phyloP scores from a whole-genome alignment of 1,140 invertebrate species.

The Drosophila orena region DNA sequence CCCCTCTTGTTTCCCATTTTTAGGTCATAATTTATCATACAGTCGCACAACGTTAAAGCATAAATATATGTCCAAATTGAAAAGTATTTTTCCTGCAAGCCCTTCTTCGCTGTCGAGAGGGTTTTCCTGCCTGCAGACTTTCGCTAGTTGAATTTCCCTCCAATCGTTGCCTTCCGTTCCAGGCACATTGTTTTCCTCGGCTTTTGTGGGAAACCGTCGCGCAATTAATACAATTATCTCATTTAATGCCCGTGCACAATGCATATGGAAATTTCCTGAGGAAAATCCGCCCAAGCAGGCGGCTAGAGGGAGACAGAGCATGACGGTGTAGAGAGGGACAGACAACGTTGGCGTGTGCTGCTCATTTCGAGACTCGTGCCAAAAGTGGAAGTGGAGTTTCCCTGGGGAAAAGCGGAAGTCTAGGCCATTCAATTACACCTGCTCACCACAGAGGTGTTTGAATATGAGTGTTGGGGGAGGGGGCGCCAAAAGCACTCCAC shows the following conservation, averaged over 20 bases:
- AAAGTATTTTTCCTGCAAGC: constrained; percentile 10
- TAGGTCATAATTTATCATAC: neutral
- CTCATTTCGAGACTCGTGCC: constrained; percentile 60
- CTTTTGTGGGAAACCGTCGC: constrained; percentile 54
- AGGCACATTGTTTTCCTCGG: constrained; percentile 33
- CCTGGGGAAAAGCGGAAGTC: constrained; percentile 21
- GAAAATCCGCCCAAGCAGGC: constrained; percentile 28
- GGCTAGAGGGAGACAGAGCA: constrained; percentile 11
- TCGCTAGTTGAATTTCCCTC: constrained; percentile 14
- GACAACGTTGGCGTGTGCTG: constrained; percentile 13
- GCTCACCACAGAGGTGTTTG: constrained; percentile 51
- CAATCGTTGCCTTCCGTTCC: constrained; percentile 22
- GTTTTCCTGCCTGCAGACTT: neutral
- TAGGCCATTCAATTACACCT: constrained; percentile 79
- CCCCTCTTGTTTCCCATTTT: no score
- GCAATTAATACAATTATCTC: constrained; percentile 78
- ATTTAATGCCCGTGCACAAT: constrained; percentile 70
- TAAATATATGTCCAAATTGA: neutral
- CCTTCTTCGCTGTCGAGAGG: neutral
- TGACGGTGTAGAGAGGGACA: constrained; percentile 6
- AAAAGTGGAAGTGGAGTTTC: constrained; percentile 55
- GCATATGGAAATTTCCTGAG: constrained; percentile 62
- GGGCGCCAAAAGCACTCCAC: neutral
- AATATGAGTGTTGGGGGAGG: neutral
- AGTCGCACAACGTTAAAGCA: neutral